Evolutionary conservation across 2,888 invertebrate species (phyloP).

Genomic region (Pyrochroa serraticornis): DNA sequence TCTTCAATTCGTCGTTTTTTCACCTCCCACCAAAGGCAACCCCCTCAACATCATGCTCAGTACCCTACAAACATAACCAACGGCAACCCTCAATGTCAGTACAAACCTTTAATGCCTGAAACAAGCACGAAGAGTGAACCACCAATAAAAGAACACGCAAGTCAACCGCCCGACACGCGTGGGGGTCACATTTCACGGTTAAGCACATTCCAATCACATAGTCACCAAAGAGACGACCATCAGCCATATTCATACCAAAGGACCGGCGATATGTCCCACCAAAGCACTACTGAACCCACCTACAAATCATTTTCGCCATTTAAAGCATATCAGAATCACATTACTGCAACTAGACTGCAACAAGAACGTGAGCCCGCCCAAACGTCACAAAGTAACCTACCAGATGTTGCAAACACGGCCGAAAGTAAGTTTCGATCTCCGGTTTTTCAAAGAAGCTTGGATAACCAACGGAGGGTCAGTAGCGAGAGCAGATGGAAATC

Average conservation of each 20-base stretch:
- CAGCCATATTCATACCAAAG: conserved; percentile 44
- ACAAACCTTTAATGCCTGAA: conserved; percentile 24
- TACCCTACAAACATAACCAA: conserved; percentile 27
- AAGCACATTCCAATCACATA: conserved; percentile 45
- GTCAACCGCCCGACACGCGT: conserved; percentile 38
- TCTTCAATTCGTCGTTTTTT: conserved; percentile 45
- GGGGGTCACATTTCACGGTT: conserved; percentile 45
- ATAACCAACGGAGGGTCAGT: conserved; percentile 15
- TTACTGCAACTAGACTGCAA: conserved; percentile 30
- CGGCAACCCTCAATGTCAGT: conserved; percentile 27
- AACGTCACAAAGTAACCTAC: not conserved
- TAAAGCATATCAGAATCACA: conserved; percentile 49
- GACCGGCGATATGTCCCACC: conserved; percentile 34
- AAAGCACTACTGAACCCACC: conserved; percentile 32
- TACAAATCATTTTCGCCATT: conserved; percentile 50
- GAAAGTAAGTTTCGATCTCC: conserved; percentile 31
- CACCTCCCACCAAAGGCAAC: conserved; percentile 38
- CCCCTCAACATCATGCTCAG: conserved; percentile 37
- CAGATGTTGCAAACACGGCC: conserved; percentile 11
- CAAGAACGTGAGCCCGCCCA: conserved; percentile 28
- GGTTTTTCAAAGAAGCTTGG: conserved; percentile 8
- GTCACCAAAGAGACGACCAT: conserved; percentile 44
- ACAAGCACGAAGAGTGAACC: not conserved
- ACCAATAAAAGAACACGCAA: conserved; percentile 30
- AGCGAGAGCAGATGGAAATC: conserved; percentile 51